Evolutionary conservation across 2,797 vertebrate genomes (phyloP).

Genomic region (Melanotaenia trifasciata): DNA sequence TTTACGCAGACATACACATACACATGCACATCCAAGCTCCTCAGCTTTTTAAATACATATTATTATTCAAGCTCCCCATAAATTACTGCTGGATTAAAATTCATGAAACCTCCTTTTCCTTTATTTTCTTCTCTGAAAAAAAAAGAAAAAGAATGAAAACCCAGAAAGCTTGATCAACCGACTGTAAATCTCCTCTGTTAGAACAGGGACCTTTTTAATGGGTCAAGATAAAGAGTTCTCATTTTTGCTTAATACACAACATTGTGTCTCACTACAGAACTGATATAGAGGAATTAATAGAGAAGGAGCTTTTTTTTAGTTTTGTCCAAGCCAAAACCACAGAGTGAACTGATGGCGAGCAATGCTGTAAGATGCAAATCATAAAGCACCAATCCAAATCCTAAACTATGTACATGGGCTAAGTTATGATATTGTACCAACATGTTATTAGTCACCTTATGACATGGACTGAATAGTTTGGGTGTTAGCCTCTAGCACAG

Average conservation of each 20-base stretch:
- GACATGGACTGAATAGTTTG: constrained; percentile 14
- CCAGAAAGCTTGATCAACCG: constrained; percentile 64
- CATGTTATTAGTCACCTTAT: constrained; percentile 41
- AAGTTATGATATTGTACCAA: constrained; percentile 59
- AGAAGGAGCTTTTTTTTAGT: constrained; percentile 41
- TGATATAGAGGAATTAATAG: constrained; percentile 51
- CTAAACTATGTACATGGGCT: constrained; percentile 69
- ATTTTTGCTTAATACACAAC: constrained; percentile 36
- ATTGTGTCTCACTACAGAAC: constrained; percentile 34
- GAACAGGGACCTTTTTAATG: constrained; percentile 64
- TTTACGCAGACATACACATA: constrained; percentile 28
- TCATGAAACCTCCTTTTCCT: constrained; percentile 79
- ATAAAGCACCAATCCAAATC: constrained; percentile 49
- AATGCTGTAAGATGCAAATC: constrained; percentile 56
- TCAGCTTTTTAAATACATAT: constrained; percentile 84
- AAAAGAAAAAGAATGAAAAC: constrained; percentile 43
- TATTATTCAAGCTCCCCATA: constrained; percentile 82
- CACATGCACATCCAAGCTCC: constrained; percentile 44
- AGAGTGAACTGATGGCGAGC: constrained; percentile 54
- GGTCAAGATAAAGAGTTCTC: constrained; percentile 44
- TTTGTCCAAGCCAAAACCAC: constrained; percentile 55
- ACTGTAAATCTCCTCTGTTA: constrained; percentile 73
- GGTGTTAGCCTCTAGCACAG: constrained; percentile 10
- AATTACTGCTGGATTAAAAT: constrained; percentile 84
- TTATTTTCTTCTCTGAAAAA: constrained; percentile 72